Conservation (phyloP, 2,888 invertebrate species). For the Pherbina coryleti region DNA sequence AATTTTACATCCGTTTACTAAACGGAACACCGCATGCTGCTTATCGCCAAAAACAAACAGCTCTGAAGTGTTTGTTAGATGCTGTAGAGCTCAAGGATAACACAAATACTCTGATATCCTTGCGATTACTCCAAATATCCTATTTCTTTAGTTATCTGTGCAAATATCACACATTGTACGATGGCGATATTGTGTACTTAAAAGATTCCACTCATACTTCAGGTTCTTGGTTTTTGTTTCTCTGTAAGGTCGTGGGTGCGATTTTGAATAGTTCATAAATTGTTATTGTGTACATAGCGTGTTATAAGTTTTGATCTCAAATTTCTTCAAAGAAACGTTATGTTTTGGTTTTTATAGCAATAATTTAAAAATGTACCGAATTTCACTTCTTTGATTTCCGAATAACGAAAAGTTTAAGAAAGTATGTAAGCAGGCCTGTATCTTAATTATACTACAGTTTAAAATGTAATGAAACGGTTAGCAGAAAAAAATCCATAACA, state of each 20-base stretch:
- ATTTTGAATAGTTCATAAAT: background rate
- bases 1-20: slow-evolving; percentile 34
- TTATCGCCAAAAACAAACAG: slow-evolving; percentile 21
- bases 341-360: background rate
- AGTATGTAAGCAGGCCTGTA: no score
- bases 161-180: slow-evolving; percentile 29
- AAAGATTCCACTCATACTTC: background rate
- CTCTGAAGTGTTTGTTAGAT: slow-evolving; percentile 21
- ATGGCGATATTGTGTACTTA: background rate
- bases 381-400: background rate
- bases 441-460: no score
- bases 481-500: no score
- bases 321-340: background rate
- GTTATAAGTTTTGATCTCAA: background rate
- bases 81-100: background rate
- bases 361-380: background rate
- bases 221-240: background rate
- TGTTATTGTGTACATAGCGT: background rate
- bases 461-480: no score
- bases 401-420: no score
- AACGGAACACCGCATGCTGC: background rate
- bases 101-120: background rate
- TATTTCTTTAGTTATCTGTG: slow-evolving; percentile 20
- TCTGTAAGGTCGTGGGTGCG: slow-evolving; percentile 17
- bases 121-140: slow-evolving; percentile 6